These are phyloP conservation scores for Microctonus aethiopoides DNA, from an alignment of 2,888 invertebrate genomes.

Conservation along the genomic window DNA sequence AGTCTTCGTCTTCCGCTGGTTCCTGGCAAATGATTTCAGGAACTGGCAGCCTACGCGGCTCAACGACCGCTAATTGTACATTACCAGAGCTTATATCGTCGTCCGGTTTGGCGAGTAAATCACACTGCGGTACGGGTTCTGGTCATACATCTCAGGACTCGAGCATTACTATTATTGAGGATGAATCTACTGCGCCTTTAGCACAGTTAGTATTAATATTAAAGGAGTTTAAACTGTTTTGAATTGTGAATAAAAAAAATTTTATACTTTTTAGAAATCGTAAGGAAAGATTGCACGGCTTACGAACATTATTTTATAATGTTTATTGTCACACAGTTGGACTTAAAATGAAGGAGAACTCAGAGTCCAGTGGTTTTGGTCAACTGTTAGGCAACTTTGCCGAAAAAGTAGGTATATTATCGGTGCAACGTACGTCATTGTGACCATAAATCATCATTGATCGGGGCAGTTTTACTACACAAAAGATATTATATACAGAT, in stretches of 20 bases:
- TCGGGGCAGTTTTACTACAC: slow-evolving; percentile 1
- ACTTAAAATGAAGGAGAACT: slow-evolving; percentile 69
- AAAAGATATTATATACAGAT: not conserved
- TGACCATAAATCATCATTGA: slow-evolving; percentile 50
- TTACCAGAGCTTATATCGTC: slow-evolving; percentile 56
- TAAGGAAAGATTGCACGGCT: slow-evolving; percentile 69
- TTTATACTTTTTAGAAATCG: slow-evolving; percentile 62
- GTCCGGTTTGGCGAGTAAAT: slow-evolving; percentile 52
- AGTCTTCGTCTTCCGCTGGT: slow-evolving; percentile 72
- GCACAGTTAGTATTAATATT: slow-evolving; percentile 49
- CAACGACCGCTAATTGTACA: slow-evolving; percentile 66
- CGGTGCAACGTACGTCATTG: slow-evolving; percentile 63
- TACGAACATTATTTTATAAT: slow-evolving; percentile 71
- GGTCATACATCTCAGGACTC: slow-evolving; percentile 66
- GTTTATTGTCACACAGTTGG: slow-evolving; percentile 71
- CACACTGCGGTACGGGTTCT: slow-evolving; percentile 56
- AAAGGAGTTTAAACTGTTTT: not conserved
- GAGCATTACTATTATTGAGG: slow-evolving; percentile 66
- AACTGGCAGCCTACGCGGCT: slow-evolving; percentile 74
- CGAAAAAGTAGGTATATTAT: slow-evolving; percentile 71
- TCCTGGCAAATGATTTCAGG: slow-evolving; percentile 80
- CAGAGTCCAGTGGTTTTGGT: slow-evolving; percentile 68
- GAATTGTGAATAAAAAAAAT: not conserved
- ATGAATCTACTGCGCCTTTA: slow-evolving; percentile 56
- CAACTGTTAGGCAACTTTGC: slow-evolving; percentile 71